Evolutionary conservation across 2,797 vertebrate genomes (phyloP).

Genomic region (Poecilia picta): DNA sequence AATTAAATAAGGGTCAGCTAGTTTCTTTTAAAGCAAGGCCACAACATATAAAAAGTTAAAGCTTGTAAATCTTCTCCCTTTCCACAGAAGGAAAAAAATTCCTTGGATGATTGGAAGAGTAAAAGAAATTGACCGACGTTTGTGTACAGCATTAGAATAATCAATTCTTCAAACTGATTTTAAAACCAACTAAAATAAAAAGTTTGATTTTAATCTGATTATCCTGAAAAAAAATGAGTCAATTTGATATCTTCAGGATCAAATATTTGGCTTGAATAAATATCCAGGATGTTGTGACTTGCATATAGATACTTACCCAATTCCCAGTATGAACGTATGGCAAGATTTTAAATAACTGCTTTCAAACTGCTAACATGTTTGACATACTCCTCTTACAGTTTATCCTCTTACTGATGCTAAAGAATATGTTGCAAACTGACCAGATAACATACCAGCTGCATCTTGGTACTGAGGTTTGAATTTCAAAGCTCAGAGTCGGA

Average conservation of each 20-base stretch:
- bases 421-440: background rate
- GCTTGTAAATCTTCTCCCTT: background rate
- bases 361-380: background rate
- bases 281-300: background rate
- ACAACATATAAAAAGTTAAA: background rate
- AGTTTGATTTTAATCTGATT: background rate
- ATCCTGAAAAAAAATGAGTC: background rate
- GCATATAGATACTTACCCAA: background rate
- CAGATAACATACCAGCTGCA: background rate
- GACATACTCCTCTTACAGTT: background rate
- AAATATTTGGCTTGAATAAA: background rate
- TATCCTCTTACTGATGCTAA: background rate
- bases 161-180: background rate
- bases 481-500: background rate
- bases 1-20: background rate
- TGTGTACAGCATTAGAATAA: background rate
- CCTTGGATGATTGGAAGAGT: background rate
- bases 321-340: background rate
- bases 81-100: background rate
- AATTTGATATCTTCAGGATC: background rate
- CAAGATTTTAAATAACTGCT: background rate
- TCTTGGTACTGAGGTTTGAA: background rate
- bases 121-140: background rate
- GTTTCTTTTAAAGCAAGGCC: background rate
- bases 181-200: background rate